These are phyloP conservation scores for Fistularia commersonii DNA, from an alignment of 2,797 vertebrate genomes.

Conservation along the genomic window DNA sequence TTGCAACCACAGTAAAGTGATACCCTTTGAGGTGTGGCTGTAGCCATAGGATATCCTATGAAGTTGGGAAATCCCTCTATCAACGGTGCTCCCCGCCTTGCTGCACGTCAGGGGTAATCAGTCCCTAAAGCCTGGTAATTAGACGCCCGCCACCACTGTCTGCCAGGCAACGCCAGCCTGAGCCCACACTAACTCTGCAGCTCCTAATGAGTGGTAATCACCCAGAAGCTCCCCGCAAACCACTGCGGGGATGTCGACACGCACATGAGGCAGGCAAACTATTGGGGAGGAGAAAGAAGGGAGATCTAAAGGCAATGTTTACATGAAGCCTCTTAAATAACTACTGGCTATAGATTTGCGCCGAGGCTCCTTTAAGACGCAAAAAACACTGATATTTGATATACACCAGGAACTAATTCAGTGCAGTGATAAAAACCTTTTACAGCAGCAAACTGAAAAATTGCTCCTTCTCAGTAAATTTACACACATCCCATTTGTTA, in stretches of 20 bases:
- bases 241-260: slow-evolving; percentile 59
- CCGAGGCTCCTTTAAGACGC: slow-evolving; percentile 32
- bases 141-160: slow-evolving; percentile 67
- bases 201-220: slow-evolving; percentile 76
- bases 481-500: slow-evolving; percentile 53
- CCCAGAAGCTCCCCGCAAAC: slow-evolving; percentile 69
- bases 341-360: too few species aligned
- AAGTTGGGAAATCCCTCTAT: slow-evolving; percentile 77
- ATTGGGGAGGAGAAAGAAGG: slow-evolving; percentile 15
- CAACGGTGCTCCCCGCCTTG: slow-evolving; percentile 61
- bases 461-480: slow-evolving; percentile 35
- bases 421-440: slow-evolving; percentile 35
- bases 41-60: slow-evolving; percentile 76
- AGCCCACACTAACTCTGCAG: slow-evolving; percentile 61
- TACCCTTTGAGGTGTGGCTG: slow-evolving; percentile 71
- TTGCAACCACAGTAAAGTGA: slow-evolving; percentile 64
- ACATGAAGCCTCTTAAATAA: slow-evolving; percentile 49
- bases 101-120: slow-evolving; percentile 71
- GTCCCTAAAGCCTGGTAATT: slow-evolving; percentile 69
- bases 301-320: slow-evolving; percentile 50
- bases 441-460: slow-evolving; percentile 34
- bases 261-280: slow-evolving; percentile 47
- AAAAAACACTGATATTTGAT: slow-evolving; percentile 20
- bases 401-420: slow-evolving; percentile 45
- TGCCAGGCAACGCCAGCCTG: slow-evolving; percentile 64